These are phyloP conservation scores for Helicorthomorpha holstii DNA, from an alignment of 1,140 invertebrate genomes.

Conservation along the genomic window DNA sequence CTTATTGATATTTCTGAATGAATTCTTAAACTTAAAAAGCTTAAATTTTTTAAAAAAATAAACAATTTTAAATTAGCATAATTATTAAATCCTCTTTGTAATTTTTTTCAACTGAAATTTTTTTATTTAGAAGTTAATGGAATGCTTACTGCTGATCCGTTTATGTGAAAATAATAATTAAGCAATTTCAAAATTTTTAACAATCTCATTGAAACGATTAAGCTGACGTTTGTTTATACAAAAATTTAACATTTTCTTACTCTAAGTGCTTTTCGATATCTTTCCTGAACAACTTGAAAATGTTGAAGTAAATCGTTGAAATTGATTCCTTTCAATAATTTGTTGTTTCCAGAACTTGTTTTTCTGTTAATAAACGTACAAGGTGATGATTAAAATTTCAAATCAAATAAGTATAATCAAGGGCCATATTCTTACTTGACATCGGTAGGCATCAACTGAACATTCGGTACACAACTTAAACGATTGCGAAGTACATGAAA, in stretches of 20 bases:
- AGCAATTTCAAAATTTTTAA: conserved; percentile 47
- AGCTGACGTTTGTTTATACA: not conserved
- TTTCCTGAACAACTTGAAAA: conserved; percentile 44
- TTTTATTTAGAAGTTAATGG: too few relatives aligned
- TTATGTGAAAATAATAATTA: too few relatives aligned
- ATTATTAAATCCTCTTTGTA: too few relatives aligned
- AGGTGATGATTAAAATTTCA: conserved; percentile 1
- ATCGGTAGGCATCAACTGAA: conserved; percentile 29
- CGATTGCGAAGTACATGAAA: conserved; percentile 74
- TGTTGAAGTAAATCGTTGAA: conserved; percentile 41
- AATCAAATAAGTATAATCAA: conserved; percentile 3
- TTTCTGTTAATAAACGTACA: conserved; percentile 2
- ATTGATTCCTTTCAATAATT: conserved; percentile 30
- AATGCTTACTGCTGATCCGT: too few relatives aligned
- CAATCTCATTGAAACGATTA: not conserved
- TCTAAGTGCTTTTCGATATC: conserved; percentile 30
- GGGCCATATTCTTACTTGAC: conserved; percentile 8
- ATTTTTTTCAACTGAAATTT: too few relatives aligned
- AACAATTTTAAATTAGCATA: too few relatives aligned
- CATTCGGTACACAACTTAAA: conserved; percentile 68
- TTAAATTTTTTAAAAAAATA: too few relatives aligned
- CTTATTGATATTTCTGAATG: too few relatives aligned
- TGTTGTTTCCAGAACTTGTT: conserved; percentile 15
- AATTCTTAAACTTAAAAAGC: too few relatives aligned
- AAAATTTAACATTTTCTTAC: not conserved